phyloP scores from a whole-genome alignment of 2,888 invertebrate genomes.

The Spialia ferax region DNA sequence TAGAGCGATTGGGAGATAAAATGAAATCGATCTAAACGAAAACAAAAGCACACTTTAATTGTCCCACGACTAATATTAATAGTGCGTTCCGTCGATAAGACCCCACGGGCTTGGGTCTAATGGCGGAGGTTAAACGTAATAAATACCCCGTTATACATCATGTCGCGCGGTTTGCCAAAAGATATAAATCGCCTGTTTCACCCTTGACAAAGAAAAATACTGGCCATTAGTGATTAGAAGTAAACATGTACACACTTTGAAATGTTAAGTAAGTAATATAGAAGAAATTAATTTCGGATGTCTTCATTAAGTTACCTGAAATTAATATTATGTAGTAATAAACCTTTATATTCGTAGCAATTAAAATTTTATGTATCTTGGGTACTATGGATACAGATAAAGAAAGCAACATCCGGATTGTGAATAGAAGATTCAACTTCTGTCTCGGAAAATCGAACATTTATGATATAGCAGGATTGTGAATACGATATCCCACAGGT shows the following conservation, averaged over 20 bases:
- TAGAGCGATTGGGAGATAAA: constrained; percentile 38
- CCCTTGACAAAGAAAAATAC: constrained; percentile 27
- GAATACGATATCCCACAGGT: no score
- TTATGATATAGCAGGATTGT: no score
- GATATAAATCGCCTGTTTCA: constrained; percentile 42
- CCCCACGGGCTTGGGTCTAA: constrained; percentile 22
- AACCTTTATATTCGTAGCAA: no score
- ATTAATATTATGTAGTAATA: no score
- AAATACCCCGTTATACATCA: constrained; percentile 40
- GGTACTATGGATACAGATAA: no score
- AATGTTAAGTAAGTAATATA: no score
- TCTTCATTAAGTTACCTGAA: no score
- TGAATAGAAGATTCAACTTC: no score
- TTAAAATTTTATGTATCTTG: no score
- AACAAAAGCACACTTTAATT: constrained; percentile 56
- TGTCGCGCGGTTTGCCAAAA: constrained; percentile 39
- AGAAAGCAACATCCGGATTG: no score
- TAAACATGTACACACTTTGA: not conserved
- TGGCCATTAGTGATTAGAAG: not conserved
- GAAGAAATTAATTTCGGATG: no score
- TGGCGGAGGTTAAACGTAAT: constrained; percentile 35
- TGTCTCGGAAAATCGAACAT: no score
- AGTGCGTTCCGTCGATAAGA: constrained; percentile 41
- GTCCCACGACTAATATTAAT: constrained; percentile 50
- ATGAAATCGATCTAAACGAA: constrained; percentile 50